phyloP scores from a whole-genome alignment of 2,888 invertebrate genomes.

The Tetranychus piercei region DNA sequence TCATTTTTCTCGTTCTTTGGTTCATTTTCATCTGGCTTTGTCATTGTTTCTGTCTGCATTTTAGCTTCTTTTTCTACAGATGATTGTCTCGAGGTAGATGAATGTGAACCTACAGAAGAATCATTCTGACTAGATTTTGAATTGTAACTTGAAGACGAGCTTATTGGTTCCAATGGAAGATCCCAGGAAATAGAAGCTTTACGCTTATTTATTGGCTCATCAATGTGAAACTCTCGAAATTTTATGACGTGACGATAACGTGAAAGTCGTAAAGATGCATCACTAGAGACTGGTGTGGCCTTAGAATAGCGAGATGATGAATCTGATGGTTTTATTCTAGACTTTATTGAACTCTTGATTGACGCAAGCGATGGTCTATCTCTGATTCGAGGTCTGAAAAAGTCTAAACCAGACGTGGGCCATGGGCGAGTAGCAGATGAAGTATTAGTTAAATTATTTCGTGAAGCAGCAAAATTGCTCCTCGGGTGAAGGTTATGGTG shows the following conservation, averaged over 20 bases:
- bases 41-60: neutral
- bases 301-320: neutral
- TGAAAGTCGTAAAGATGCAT: neutral
- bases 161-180: neutral
- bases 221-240: neutral
- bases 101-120: neutral
- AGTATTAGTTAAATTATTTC: neutral
- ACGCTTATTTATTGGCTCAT: neutral
- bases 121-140: neutral
- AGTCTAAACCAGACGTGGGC: neutral
- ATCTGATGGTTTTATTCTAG: neutral
- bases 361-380: neutral
- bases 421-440: neutral
- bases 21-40: neutral
- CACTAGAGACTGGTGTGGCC: neutral
- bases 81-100: neutral
- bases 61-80: neutral
- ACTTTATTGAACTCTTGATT: neutral
- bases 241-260: neutral
- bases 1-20: neutral
- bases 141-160: neutral
- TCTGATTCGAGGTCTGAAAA: neutral
- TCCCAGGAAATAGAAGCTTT: constrained; percentile 6
- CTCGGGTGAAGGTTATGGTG: neutral
- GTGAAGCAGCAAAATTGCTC: neutral